Base-by-base conservation (phyloP, 2,888 invertebrate genomes). In the Gisinianus flammeolus region DNA sequence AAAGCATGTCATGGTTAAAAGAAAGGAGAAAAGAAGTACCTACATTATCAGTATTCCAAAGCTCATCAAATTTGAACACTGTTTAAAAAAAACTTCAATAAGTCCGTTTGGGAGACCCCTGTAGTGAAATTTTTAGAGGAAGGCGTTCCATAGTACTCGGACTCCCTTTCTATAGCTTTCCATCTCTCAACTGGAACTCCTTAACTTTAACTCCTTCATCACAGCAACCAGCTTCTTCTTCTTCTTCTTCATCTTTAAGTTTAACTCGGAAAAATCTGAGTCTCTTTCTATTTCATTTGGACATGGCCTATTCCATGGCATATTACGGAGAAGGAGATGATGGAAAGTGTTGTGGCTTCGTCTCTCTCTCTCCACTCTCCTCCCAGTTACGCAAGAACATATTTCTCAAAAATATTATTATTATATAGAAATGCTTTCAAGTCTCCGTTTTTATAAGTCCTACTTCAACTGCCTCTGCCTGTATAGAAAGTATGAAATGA, bases 61-160 rank as follows among this genome's bases (percentile, higher is more conserved):
- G 72, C 80, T 83, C 82, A 83, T 83, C 81, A 82, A 82, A 82
- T 82, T 80, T 81, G 80, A 81, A 83, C 81, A 83, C 72, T 80
- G 79, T 78, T 80, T 78, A 67, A 44, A 79, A n/a, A n/a, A 78
- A 81, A 79, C 76, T 80, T 80, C 80, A 83, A 83, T 81, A 83
- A 83, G 79, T 83, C 80, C 79, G 81, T 81, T 82, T 80, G 52
- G 1, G 54, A 79, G 78, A 77, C 81, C 81, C 82, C 81, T 70
- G 80, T 75, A 78, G 80, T 62, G 82, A 79, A 76, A 35, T 77
- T 79, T 79, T 77, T 74, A 76, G 58, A 70, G 66, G 28, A 70
- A 22, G 76, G 33, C 22, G 66, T 24, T 70, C 70, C 69, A 62
- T n/a, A n/a, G n/a, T n/a, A 26, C 26, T 62, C 4, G 26, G 28